A percentile compares a stretch with the other conserved stretches of the same genome.
These are phyloP conservation scores for Apamea epomidion DNA, from an alignment of 2,888 invertebrate genomes.

Conservation along the genomic window DNA sequence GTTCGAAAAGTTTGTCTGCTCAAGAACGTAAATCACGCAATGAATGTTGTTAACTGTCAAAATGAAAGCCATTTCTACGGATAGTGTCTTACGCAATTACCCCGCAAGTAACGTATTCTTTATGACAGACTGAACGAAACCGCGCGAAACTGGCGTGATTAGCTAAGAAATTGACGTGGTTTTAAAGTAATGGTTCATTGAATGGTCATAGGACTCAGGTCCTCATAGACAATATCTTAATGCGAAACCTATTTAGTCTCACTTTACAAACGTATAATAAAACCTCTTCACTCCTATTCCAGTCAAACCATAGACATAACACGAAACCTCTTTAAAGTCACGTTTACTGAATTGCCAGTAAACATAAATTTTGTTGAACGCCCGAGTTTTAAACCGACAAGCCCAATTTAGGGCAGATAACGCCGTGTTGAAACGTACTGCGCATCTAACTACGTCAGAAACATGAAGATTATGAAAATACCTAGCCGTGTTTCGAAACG, in stretches of 20 bases:
- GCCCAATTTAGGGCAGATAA: slow-evolving; percentile 48
- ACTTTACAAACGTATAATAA: background rate
- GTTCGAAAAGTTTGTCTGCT: too few relatives aligned
- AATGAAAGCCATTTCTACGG: too few relatives aligned
- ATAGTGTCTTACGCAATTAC: too few relatives aligned
- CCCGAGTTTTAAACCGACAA: slow-evolving; percentile 31
- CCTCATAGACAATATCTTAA: background rate
- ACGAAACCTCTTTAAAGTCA: slow-evolving; percentile 26
- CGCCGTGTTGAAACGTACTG: slow-evolving; percentile 39
- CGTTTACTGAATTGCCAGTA: slow-evolving; percentile 8
- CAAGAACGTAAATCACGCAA: too few relatives aligned
- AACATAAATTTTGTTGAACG: slow-evolving; percentile 17
- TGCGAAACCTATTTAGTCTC: background rate
- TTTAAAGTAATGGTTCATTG: too few relatives aligned
- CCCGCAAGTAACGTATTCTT: too few relatives aligned
- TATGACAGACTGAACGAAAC: too few relatives aligned
- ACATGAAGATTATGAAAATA: slow-evolving; percentile 31
- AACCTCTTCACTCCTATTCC: background rate
- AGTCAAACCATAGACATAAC: slow-evolving; percentile 11
- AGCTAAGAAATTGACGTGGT: too few relatives aligned
- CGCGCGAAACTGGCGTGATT: too few relatives aligned
- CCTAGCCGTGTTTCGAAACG: slow-evolving; percentile 18
- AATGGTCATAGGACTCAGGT: too few relatives aligned
- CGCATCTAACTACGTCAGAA: slow-evolving; percentile 29
- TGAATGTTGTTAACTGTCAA: too few relatives aligned